A percentile compares a stretch with the other conserved stretches of the same genome.
Conservation (phyloP, 2,888 invertebrate genomes). For the Pyrochroa serraticornis region DNA sequence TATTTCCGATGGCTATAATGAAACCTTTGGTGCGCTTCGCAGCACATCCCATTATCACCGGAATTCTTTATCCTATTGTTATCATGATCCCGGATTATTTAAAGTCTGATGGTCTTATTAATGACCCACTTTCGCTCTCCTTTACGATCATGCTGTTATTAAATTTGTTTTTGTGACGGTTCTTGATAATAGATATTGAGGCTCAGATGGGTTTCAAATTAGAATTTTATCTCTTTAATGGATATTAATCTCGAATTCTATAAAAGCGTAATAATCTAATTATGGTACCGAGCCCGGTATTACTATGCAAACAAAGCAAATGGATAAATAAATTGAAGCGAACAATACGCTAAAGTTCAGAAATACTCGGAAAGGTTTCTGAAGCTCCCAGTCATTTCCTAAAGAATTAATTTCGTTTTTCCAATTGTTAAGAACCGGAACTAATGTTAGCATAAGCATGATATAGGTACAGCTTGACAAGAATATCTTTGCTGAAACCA, state of each 20-base stretch:
- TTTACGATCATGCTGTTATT: conserved; percentile 43
- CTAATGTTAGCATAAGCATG: no score
- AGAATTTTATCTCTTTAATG: conserved; percentile 21
- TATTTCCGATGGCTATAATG: conserved; percentile 45
- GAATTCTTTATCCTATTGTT: conserved; percentile 49
- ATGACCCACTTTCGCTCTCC: conserved; percentile 44
- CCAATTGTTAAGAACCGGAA: no score
- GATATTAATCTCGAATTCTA: neutral
- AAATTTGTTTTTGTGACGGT: conserved; percentile 46
- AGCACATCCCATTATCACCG: conserved; percentile 45
- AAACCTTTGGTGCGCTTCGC: conserved; percentile 41
- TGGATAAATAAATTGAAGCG: no score
- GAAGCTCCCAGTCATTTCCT: neutral
- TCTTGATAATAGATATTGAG: conserved; percentile 36
- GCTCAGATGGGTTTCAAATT: conserved; percentile 26
- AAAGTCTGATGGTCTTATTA: conserved; percentile 48
- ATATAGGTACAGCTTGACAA: no score
- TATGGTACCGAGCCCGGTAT: neutral
- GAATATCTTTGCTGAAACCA: no score
- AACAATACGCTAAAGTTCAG: no score
- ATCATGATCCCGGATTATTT: conserved; percentile 47
- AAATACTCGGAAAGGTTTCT: no score
- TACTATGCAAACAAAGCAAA: no score
- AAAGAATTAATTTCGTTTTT: neutral
- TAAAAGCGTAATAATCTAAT: neutral